Conservation (phyloP, 2,888 invertebrate species). For the Heliconius aoede region DNA sequence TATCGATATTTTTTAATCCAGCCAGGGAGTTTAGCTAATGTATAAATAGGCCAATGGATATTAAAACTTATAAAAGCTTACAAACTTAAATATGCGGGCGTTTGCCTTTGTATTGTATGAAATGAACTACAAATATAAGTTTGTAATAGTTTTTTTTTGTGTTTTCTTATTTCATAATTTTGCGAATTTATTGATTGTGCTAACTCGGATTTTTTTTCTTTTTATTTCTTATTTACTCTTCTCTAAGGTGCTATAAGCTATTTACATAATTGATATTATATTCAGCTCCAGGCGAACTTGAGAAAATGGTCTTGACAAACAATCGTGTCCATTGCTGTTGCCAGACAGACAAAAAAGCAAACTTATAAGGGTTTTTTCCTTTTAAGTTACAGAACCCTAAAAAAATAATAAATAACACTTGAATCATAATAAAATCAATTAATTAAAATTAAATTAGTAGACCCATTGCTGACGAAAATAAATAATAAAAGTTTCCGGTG, state of each 20-base stretch:
- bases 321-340: too few species aligned
- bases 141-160: too few species aligned
- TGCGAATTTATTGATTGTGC: too few species aligned
- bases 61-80: too few species aligned
- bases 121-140: not conserved
- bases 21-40: too few species aligned
- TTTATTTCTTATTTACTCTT: too few species aligned
- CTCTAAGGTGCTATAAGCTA: too few species aligned
- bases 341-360: not conserved
- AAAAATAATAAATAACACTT: fast-evolving
- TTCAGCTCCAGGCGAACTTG: not conserved
- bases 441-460: not conserved
- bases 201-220: too few species aligned
- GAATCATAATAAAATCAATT: not conserved
- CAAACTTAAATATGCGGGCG: not conserved
- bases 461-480: not conserved
- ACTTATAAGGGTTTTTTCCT: not conserved
- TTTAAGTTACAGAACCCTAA: not conserved
- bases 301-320: not conserved
- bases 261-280: not conserved
- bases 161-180: not conserved
- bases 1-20: too few species aligned
- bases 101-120: not conserved
- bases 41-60: too few species aligned
- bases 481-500: not conserved